Evolutionary conservation across 2,113 vertebrate species (phyloP), one percentile per base, ranked within the genome.

Genomic region (Vulpes lagopus): DNA sequence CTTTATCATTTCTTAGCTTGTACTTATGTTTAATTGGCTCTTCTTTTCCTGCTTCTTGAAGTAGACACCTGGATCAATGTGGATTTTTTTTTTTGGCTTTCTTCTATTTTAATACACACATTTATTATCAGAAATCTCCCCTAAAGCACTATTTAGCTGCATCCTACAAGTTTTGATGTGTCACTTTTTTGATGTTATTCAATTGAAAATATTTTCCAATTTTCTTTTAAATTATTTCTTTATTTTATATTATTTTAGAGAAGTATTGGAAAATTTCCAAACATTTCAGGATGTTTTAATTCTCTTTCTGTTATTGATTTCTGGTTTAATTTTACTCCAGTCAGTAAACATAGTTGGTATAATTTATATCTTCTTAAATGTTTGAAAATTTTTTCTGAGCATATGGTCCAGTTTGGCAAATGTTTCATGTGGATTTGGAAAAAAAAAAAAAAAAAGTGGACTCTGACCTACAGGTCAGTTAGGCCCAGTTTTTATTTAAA

Each of bases 301-400:
- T 95, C n/a, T 82, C 35, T 69, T 84, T 65, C 79, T 25, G 35
- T 80, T 84, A 73, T 62, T 73, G n/a, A 92, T 80, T 23, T 83
- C 11, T 83, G 88, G 51, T 57, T 89, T 84, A 65, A 35, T 62
- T 94, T 98, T 93, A 80, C 22, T 67, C 27, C 3, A 25, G 19
- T 62, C 5, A 51, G 2, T 79, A 94, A 76, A 73, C 35, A 71
- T 71, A 94, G 35, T 43, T 49, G 65, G 8, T 55, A 89, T 30
- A 80, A 95, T 86, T 78, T 65, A 55, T 91, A 73, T 73, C 30
- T 64, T 93, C 57, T 85, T 38, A 95, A 89, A 85, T 93, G 53
- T 79, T 87, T 83, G 55, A 80, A n/a, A 90, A 67, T 38, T 79
- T 11, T 49, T 53, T 12, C n/a, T 49, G 43, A 76, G 53, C n/a